These are phyloP conservation scores for Tachina grossa DNA, from an alignment of 2,888 invertebrate genomes.

Conservation along the genomic window DNA sequence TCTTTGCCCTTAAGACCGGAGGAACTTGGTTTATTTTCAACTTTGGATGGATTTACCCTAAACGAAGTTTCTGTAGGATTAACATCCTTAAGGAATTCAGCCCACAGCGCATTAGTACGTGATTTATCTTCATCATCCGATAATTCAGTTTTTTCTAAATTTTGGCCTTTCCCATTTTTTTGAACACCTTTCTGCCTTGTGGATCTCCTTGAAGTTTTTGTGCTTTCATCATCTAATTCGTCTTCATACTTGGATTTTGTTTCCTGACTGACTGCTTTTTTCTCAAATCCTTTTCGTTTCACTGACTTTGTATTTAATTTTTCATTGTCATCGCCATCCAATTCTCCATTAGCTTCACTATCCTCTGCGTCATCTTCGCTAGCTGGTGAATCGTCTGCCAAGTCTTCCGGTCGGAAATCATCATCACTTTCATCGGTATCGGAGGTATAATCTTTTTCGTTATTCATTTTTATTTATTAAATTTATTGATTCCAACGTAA, in stretches of 20 bases:
- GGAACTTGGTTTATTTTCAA: conserved; percentile 42
- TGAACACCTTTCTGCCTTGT: conserved; percentile 74
- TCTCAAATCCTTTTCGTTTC: conserved; percentile 58
- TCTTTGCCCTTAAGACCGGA: conserved; percentile 42
- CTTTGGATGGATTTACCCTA: conserved; percentile 4
- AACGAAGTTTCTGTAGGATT: conserved; percentile 78
- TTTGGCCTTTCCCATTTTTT: conserved; percentile 68
- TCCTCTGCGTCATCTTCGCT: conserved; percentile 69
- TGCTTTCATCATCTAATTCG: conserved; percentile 38
- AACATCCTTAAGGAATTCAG: conserved; percentile 89
- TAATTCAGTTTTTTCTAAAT: conserved; percentile 77
- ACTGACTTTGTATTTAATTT: conserved; percentile 50
- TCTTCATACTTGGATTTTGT: conserved; percentile 21
- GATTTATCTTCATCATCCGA: conserved; percentile 87
- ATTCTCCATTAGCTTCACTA: conserved; percentile 52
- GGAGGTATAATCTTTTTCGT: conserved; percentile 84
- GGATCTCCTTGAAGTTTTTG: conserved; percentile 64
- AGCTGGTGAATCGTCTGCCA: conserved; percentile 83
- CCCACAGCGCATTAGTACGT: conserved; percentile 90
- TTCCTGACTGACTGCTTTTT: conserved; percentile 51
- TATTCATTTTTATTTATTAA: conserved; percentile 76
- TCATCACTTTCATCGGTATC: conserved; percentile 91
- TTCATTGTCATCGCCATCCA: conserved; percentile 50
- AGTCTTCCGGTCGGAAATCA: conserved; percentile 87
- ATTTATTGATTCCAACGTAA: conserved; percentile 14